A percentile compares a stretch with the other conserved stretches of the same genome.
Evolutionary conservation across 2,113 vertebrate species (phyloP).

Genomic region (Saimiri boliviensis): DNA sequence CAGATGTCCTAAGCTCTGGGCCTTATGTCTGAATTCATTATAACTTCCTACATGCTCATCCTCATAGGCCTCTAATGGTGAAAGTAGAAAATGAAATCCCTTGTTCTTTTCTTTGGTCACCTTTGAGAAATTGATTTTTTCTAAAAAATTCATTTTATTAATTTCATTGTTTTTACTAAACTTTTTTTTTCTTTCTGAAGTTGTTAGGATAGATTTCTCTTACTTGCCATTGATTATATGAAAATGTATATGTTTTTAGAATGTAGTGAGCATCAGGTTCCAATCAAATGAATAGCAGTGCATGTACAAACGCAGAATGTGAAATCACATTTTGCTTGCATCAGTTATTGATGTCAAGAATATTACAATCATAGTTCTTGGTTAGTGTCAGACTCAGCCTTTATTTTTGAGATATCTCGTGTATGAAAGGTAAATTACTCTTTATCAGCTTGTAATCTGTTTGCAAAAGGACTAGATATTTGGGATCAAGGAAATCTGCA

Average conservation of each 20-base stretch:
- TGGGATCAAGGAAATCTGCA: neutral
- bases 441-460: neutral
- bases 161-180: neutral
- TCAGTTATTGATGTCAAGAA: neutral
- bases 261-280: neutral
- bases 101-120: neutral
- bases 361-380: neutral
- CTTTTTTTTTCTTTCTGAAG: neutral
- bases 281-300: conserved; percentile 1
- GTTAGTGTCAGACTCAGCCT: conserved; percentile 13
- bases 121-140: conserved; percentile 12
- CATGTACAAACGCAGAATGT: neutral
- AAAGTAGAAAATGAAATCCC: neutral
- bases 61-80: neutral
- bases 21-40: neutral
- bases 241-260: neutral
- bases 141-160: neutral
- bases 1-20: neutral
- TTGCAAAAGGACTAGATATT: neutral
- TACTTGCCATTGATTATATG: neutral
- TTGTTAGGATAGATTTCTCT: neutral
- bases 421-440: neutral
- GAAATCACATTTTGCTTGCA: neutral
- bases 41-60: neutral
- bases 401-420: conserved; percentile 16